Conservation (phyloP, 2,797 vertebrate species). For the Manis crassicaudata region DNA sequence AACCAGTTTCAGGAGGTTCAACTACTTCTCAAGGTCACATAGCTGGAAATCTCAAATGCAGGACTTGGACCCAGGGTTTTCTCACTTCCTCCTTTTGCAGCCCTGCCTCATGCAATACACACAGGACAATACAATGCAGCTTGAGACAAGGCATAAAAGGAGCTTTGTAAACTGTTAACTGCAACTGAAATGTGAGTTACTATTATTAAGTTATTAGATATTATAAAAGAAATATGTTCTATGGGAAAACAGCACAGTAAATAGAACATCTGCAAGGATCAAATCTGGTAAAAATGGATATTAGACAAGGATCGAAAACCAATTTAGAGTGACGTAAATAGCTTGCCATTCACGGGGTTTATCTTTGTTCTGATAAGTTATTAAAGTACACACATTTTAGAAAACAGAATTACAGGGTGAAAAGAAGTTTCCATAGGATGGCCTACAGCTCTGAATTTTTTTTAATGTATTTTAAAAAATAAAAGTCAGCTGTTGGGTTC, state of each 20-base stretch:
- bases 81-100: constrained; percentile 32
- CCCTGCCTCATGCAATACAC: neutral
- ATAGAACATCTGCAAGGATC: neutral
- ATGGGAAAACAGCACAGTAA: neutral
- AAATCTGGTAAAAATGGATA: constrained; percentile 19
- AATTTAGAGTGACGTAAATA: constrained; percentile 62
- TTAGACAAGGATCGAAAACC: constrained; percentile 55
- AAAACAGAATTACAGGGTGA: constrained; percentile 64
- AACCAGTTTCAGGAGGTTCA: neutral
- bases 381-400: constrained; percentile 52
- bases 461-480: constrained; percentile 16
- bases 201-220: constrained; percentile 54
- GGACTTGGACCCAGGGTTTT: neutral
- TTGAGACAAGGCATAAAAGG: constrained; percentile 56
- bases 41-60: neutral
- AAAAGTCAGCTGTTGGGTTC: constrained; percentile 52
- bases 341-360: constrained; percentile 33
- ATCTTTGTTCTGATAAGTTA: constrained; percentile 70
- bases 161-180: constrained; percentile 45
- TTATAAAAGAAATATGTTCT: constrained; percentile 52
- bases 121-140: constrained; percentile 29
- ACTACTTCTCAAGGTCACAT: neutral
- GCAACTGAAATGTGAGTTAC: constrained; percentile 42
- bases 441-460: constrained; percentile 25
- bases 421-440: constrained; percentile 49